Base-by-base conservation (phyloP, 2,888 invertebrate species). In the Drosophila acutilabella region DNA sequence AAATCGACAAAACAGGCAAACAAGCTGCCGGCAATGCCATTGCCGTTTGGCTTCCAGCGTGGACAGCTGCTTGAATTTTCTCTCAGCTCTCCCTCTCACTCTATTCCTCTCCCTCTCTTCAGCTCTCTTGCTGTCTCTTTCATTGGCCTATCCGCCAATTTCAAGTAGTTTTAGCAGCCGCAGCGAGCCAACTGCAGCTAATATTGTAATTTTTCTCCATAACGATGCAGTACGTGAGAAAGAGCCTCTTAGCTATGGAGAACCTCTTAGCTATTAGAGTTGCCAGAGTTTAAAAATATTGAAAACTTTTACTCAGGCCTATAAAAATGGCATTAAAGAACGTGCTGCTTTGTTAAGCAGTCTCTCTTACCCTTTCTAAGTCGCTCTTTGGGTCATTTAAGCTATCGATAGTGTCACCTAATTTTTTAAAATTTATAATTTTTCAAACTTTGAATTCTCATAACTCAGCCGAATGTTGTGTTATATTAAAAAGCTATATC, bases 131-230 rank as follows among this genome's bases (percentile, higher is more conserved):
- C n/a, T 40, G 2, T n/a, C 4, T 7, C 20, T 52, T 36, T 70
- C 47, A 14, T 36, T 36, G 4, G 47, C 26, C 45, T 58, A 51
- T 60, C 33, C 52, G 61, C 54, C 71, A 71, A 71, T 80, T 73
- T 56, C 62, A 67, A 76, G 68, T 68, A 60, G 68, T 69, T 62
- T 60, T 61, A 42, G 54, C 61, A 65, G 71, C 48, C 53, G 23
- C 74, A 59, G 48, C 59, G 10, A 52, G 56, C 61, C 65, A 65
- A 71, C 72, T 74, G 64, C 59, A 59, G 62, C 71, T 73, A 59
- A 76, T 77, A 74, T 76, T 81, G 70, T 68, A 70, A 81, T 81
- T 72, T 77, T 74, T 77, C 70, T 64, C n/a, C 51, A 54, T 66
- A 61, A 64, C 64, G 54, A 44, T 47, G 47, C 36, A 45, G 45